Base-by-base conservation (phyloP, 2,113 vertebrate genomes). In the Anser brachyrhynchus region DNA sequence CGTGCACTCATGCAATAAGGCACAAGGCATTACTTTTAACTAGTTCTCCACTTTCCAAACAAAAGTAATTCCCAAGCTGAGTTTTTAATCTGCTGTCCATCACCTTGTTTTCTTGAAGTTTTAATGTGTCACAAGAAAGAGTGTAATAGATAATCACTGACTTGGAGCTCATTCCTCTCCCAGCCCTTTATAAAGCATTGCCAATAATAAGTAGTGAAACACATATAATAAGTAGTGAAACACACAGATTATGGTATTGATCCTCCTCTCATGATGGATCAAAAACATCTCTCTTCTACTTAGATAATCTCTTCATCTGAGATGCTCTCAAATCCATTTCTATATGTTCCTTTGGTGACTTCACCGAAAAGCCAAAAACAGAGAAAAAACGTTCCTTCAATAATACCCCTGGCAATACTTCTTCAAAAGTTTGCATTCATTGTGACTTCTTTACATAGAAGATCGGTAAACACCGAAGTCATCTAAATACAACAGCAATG, bases 191-290 rank as follows among this genome's bases (percentile, higher is more conserved):
- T 66, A 77, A 94, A 91, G 76, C 89, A 61, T 49, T 84, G 69
- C 43, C 13, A 13, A 51, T 73, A 87, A 84, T 18, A 91, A 85
- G 41, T 25, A 80, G 52, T 43, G 54, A 91, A 96, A 82, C 58
- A 28, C 59, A 95, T 55, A 87, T 61, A 82, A 49, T 46, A 49
- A 49, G 46, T 49, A 49, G 46, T 49, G 91, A 87, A 97, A 86
- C 59, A 74, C 81, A 55, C 54, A 76, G 92, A 87, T 96, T 89
- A 76, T 52, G 31, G 41, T 93, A 97, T 96, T 59, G 92, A 96
- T 94, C 62, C 54, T 79, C n/a, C 26, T 51, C 70, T 92, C 61
- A 41, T 37, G 23, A 0, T 37, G 86, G 33, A 84, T 86, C 83
- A 49, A 39, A 55, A 73, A 71, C n/a, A 74, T 35, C 39, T 89